A percentile compares a stretch with the other conserved stretches of the same genome.
Evolutionary conservation across 2,888 invertebrate species (phyloP).

Genomic region (Sesamia inferens): DNA sequence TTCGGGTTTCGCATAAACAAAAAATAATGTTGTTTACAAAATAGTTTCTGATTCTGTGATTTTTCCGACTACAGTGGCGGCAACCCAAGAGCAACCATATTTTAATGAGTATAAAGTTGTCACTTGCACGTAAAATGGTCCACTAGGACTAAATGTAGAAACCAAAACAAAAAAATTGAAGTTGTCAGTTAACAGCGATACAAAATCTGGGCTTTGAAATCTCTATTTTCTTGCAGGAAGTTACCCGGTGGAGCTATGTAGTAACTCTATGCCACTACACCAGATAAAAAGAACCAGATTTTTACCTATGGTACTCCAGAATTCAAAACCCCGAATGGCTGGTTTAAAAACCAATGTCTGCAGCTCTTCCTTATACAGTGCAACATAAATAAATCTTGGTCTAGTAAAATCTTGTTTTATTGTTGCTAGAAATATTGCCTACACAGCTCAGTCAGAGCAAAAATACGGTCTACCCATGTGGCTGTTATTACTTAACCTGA

Average conservation of each 20-base stretch:
- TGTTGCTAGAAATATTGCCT: neutral
- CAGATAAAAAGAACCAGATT: conserved; percentile 39
- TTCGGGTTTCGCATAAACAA: no score
- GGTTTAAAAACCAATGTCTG: conserved; percentile 44
- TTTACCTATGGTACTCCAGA: conserved; percentile 56
- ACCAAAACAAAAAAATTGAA: no score
- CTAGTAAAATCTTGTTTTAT: neutral
- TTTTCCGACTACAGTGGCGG: no score
- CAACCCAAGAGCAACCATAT: no score
- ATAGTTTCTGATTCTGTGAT: no score
- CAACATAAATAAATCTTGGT: conserved; percentile 1
- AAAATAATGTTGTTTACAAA: no score
- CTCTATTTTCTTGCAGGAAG: conserved; percentile 59
- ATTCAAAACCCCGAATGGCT: conserved; percentile 64
- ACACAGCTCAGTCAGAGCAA: neutral
- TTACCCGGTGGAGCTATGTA: conserved; percentile 52
- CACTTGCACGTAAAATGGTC: no score
- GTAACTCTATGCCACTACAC: conserved; percentile 45
- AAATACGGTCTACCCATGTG: neutral
- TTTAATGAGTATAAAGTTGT: no score
- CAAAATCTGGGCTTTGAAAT: no score
- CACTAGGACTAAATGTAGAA: no score
- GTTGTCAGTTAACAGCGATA: no score
- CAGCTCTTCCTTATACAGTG: conserved; percentile 28
- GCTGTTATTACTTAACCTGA: no score